These are phyloP conservation scores for Taeniopygia guttata DNA, from an alignment of 2,797 vertebrate species.

Conservation along the genomic window DNA sequence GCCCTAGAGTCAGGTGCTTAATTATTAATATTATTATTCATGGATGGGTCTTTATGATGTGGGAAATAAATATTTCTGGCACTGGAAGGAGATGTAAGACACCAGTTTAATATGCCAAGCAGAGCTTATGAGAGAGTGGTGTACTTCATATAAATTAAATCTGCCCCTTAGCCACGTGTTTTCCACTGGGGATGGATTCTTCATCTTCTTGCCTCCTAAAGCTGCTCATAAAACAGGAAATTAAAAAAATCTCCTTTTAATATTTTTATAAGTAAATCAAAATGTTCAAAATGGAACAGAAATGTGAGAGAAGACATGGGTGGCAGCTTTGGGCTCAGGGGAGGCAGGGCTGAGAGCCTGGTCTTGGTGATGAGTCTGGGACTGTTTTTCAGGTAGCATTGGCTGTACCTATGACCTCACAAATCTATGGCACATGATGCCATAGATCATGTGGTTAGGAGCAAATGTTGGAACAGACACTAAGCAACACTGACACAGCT, in stretches of 20 bases:
- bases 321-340: not conserved
- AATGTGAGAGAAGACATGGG: not conserved
- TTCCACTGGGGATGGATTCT: constrained; percentile 32
- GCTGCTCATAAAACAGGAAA: not conserved
- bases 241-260: not conserved
- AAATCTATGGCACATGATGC: rapidly evolving
- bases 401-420: not conserved
- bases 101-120: constrained; percentile 58
- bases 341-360: not conserved
- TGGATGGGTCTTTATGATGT: constrained; percentile 63
- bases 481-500: not conserved
- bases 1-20: constrained; percentile 54
- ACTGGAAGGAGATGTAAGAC: constrained; percentile 53
- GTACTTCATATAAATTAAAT: constrained; percentile 61
- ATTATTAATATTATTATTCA: constrained; percentile 73
- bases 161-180: constrained; percentile 45
- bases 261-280: constrained; percentile 16
- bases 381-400: not conserved
- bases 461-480: not conserved
- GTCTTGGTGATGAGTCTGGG: not conserved
- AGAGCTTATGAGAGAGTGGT: not conserved
- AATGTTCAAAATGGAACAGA: not conserved
- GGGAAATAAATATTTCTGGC: constrained; percentile 62
- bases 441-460: not conserved
- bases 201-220: constrained; percentile 14